Percentiles rank a stretch among this genome's conserved stretches.
Conservation (phyloP, 2,797 vertebrate species). For the Aplochiton taeniatus region DNA sequence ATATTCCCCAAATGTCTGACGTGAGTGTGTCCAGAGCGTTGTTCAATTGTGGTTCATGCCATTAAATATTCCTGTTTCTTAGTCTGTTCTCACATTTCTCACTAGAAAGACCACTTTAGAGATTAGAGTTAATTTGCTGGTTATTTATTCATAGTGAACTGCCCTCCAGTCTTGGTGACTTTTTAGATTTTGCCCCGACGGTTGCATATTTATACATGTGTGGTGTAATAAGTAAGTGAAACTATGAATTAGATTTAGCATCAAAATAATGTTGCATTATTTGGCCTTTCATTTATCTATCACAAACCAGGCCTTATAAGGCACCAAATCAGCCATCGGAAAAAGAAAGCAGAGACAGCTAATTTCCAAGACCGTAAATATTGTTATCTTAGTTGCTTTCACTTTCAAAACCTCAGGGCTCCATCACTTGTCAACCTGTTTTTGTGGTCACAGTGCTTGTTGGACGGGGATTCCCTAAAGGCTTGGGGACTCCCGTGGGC, state of each 20-base stretch:
- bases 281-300: too few relatives aligned
- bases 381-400: conserved; percentile 37
- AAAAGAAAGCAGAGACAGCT: not conserved
- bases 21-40: not conserved
- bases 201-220: too few relatives aligned
- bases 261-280: too few relatives aligned
- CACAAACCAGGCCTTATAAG: conserved; percentile 6
- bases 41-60: too few relatives aligned
- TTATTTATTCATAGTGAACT: too few relatives aligned
- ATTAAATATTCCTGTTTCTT: conserved; percentile 31
- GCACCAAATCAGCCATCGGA: not conserved
- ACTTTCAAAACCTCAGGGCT: conserved; percentile 24
- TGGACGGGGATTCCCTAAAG: conserved; percentile 54
- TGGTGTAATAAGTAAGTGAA: too few relatives aligned
- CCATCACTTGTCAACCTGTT: not conserved
- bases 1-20: conserved; percentile 21
- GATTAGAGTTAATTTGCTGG: too few relatives aligned
- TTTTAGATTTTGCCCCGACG: too few relatives aligned
- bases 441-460: conserved; percentile 15
- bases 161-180: too few relatives aligned
- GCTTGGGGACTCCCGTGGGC: conserved; percentile 52
- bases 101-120: too few relatives aligned
- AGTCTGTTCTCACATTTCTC: not conserved
- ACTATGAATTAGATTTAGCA: too few relatives aligned
- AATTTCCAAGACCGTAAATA: conserved; percentile 7